Percentiles rank a stretch among this genome's conserved stretches.
These are phyloP conservation scores for Allophyes oxyacanthae DNA, from an alignment of 2,888 invertebrate genomes.

Conservation along the genomic window DNA sequence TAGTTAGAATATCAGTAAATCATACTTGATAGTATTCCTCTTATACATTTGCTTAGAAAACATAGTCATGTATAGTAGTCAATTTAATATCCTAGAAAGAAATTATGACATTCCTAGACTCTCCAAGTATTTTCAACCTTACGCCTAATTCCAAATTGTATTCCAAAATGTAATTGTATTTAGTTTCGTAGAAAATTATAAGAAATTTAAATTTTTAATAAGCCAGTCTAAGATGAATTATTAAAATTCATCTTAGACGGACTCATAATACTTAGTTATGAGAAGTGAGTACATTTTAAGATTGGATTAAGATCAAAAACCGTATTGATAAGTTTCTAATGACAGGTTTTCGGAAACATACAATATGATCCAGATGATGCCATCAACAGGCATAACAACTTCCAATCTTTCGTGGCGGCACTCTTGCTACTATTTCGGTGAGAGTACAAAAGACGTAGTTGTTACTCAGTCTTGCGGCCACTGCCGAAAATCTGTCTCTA, in stretches of 20 bases:
- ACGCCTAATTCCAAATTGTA: slow-evolving; percentile 28
- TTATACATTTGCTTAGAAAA: slow-evolving; percentile 29
- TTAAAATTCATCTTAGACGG: slow-evolving; percentile 44
- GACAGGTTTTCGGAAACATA: slow-evolving; percentile 98
- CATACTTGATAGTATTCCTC: slow-evolving; percentile 36
- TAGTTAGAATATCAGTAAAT: slow-evolving; percentile 28
- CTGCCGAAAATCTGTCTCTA: slow-evolving; percentile 68
- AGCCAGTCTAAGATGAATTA: slow-evolving; percentile 45
- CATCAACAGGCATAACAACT: slow-evolving; percentile 98
- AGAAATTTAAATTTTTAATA: slow-evolving; percentile 27
- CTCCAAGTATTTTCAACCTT: slow-evolving; percentile 44
- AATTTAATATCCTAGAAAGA: slow-evolving; percentile 42
- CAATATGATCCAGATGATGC: slow-evolving; percentile 94
- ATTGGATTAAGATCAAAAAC: slow-evolving; percentile 49
- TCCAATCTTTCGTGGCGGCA: slow-evolving; percentile 97
- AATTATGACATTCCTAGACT: slow-evolving; percentile 30
- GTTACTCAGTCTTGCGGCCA: slow-evolving; percentile 62
- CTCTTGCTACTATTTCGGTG: slow-evolving; percentile 98
- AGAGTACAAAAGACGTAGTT: slow-evolving; percentile 82
- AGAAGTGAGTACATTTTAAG: slow-evolving; percentile 60
- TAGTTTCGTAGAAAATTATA: slow-evolving; percentile 44
- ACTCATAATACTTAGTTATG: slow-evolving; percentile 33
- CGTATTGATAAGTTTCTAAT: slow-evolving; percentile 75
- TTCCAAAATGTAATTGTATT: slow-evolving; percentile 37
- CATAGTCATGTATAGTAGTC: slow-evolving; percentile 37